phyloP scores from a whole-genome alignment of 2,888 invertebrate genomes.

The Ectemnius continuus region DNA sequence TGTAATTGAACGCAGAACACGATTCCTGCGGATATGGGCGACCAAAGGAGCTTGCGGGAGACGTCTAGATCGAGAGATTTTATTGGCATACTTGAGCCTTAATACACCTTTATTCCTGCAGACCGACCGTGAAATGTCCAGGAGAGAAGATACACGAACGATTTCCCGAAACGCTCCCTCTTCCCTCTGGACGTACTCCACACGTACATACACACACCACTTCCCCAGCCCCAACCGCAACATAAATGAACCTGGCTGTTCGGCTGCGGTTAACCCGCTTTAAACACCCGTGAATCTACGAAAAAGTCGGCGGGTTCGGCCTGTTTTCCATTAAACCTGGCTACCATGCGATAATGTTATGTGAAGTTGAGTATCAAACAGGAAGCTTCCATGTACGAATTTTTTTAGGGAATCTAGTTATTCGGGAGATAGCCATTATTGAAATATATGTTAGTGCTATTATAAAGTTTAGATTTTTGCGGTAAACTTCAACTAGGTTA shows the following conservation, averaged over 20 bases:
- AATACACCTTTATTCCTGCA: constrained; percentile 44
- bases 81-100: constrained; percentile 43
- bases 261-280: constrained; percentile 40
- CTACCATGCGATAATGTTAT: no score
- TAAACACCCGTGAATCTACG: constrained; percentile 43
- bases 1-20: constrained; percentile 43
- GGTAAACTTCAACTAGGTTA: no score
- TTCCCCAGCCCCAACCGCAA: constrained; percentile 53
- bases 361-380: no score
- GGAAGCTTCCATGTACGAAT: no score
- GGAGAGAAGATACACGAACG: constrained; percentile 47
- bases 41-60: constrained; percentile 27
- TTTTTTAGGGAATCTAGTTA: no score
- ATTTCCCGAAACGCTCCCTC: constrained; percentile 28
- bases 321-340: no score
- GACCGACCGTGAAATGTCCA: constrained; percentile 48
- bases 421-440: no score
- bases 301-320: neutral
- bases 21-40: constrained; percentile 25
- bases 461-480: no score
- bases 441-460: no score
- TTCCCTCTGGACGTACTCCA: neutral
- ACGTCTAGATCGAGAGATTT: constrained; percentile 45
- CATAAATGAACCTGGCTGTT: constrained; percentile 56
- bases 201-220: constrained; percentile 52